These are phyloP conservation scores for Schizaphis graminum DNA, from an alignment of 2,888 invertebrate genomes.

Conservation along the genomic window DNA sequence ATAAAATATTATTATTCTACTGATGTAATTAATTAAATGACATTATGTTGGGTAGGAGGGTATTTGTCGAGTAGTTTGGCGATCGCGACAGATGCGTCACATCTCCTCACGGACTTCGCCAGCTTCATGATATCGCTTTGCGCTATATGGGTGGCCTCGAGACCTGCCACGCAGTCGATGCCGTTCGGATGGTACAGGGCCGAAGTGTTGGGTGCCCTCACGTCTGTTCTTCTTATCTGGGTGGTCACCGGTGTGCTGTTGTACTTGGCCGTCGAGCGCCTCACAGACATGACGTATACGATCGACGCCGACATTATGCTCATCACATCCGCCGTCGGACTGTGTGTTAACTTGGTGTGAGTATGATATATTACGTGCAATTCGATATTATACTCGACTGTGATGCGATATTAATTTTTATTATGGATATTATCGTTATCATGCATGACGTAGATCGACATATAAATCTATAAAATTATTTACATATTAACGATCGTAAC, in stretches of 20 bases:
- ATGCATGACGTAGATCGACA: not conserved
- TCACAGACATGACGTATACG: slow-evolving; percentile 85
- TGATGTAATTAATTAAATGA: not conserved
- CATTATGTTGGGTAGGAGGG: slow-evolving; percentile 74
- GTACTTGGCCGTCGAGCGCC: slow-evolving; percentile 90
- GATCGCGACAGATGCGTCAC: slow-evolving; percentile 97
- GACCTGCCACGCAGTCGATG: slow-evolving; percentile 89
- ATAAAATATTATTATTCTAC: not conserved
- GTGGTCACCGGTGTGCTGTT: slow-evolving; percentile 96
- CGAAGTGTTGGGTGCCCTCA: slow-evolving; percentile 97
- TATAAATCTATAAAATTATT: not conserved
- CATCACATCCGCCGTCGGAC: slow-evolving; percentile 93
- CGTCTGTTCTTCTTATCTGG: slow-evolving; percentile 97
- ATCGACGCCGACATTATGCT: slow-evolving; percentile 91
- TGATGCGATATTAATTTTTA: not conserved
- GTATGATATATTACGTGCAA: slow-evolving; percentile 71
- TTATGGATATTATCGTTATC: not conserved
- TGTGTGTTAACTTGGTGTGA: slow-evolving; percentile 94
- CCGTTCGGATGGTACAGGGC: slow-evolving; percentile 79
- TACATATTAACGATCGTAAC: not conserved
- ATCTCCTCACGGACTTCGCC: slow-evolving; percentile 96
- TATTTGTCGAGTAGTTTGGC: slow-evolving; percentile 82
- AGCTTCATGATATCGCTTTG: slow-evolving; percentile 99
- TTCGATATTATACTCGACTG: not conserved
- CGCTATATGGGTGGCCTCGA: slow-evolving; percentile 87